Base-by-base conservation (phyloP, 2,797 vertebrate species). In the Trichosurus vulpecula region DNA sequence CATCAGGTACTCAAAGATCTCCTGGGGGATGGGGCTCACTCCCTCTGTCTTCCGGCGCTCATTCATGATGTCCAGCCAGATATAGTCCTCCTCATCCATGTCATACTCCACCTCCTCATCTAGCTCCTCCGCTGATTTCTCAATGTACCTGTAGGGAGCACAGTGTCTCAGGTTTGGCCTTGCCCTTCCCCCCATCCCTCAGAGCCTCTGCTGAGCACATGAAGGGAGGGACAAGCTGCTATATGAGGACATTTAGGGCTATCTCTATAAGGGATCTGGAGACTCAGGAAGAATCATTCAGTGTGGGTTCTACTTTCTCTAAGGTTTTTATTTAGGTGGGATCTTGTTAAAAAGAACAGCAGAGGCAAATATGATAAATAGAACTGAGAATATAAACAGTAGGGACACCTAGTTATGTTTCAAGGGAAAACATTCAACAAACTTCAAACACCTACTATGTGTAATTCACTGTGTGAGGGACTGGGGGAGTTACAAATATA, bases 51-150 rank as follows among this genome's bases (percentile, higher is more conserved):
- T 99, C 95, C 99, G 99, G 89, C 99, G 99, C 98, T 99, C 99
- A 0, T 99, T 99, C 99, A 99, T 99, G 98, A 99, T 99, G 98
- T 99, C 99, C 90, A 99, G 99, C 99, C 99, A 99, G 98, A 99
- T 99, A 98, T 99, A 99, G 98, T 99, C 99, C 97, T 99, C 99
- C 97, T 99, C 99, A 0, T 99, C 99, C 94, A 99, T 99, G 98
- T 99, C 99, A 0, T 99, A 99, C 98, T 99, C 99, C 11, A 99
- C 99, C 97, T 99, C 99, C 97, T 99, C 99, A 30, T 99, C 99
- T 98, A 99, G 98, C 98, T 99, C 99, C 97, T 99, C 99, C 3
- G 99, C 99, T 0, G 99, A 99, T 98, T 99, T 99, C 98, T 99
- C 99, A 0, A 99, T 99, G 98, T 99, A 99, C 98, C 99, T 99